phyloP scores from a whole-genome alignment of 2,113 vertebrate genomes.

The Corvus moneduloides region DNA sequence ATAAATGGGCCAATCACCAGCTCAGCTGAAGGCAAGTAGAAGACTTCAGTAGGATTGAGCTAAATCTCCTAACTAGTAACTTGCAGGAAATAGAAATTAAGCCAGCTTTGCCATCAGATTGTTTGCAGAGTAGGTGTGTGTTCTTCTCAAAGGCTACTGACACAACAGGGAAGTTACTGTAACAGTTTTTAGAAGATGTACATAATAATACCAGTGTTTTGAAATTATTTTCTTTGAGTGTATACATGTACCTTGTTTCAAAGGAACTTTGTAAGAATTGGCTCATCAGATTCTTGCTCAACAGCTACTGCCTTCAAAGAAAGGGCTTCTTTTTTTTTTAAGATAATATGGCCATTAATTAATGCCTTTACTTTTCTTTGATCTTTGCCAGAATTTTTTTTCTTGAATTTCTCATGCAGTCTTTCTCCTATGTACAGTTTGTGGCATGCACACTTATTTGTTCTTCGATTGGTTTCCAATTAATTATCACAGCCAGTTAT shows the following conservation, averaged over 20 bases:
- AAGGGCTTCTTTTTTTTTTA: neutral
- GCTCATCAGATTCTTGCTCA: neutral
- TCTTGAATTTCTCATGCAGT: neutral
- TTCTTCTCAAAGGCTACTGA: neutral
- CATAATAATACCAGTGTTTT: neutral
- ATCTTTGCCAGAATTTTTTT: conserved; percentile 26
- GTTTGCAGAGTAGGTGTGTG: neutral
- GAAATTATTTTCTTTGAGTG: neutral
- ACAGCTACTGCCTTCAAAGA: conserved; percentile 49
- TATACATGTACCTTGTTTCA: neutral
- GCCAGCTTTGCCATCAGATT: neutral
- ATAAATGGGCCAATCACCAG: neutral
- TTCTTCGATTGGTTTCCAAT: conserved; percentile 47
- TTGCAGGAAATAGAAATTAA: neutral
- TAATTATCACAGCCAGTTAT: conserved; percentile 17
- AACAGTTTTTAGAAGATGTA: neutral
- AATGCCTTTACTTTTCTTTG: conserved; percentile 50
- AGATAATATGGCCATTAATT: conserved; percentile 24
- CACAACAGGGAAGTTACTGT: neutral
- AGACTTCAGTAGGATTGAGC: neutral
- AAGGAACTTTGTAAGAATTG: neutral
- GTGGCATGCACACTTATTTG: neutral
- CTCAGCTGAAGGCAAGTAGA: neutral
- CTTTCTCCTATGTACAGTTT: neutral
- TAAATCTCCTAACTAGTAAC: neutral